These are phyloP conservation scores for Cheilosia urbana DNA, from an alignment of 2,888 invertebrate genomes.

Conservation along the genomic window DNA sequence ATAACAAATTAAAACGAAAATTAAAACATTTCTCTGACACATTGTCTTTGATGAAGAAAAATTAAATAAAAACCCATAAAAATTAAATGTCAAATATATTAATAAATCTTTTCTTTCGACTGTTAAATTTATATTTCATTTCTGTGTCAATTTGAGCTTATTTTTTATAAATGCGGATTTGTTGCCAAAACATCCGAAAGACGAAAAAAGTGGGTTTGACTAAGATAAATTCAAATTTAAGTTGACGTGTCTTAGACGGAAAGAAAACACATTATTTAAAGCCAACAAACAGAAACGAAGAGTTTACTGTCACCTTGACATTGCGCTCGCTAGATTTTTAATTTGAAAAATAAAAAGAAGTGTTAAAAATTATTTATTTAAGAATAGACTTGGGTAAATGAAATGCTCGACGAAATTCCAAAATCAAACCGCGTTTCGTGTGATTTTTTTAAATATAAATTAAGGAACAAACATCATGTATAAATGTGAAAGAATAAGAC, in stretches of 20 bases:
- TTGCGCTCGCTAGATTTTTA: not conserved
- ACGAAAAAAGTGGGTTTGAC: not conserved
- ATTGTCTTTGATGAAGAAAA: not conserved
- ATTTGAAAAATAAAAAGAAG: not conserved
- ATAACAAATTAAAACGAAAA: too few relatives aligned
- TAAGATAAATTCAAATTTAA: constrained; percentile 20
- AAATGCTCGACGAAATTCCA: not conserved
- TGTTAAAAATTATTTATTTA: not conserved
- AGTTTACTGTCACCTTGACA: not conserved
- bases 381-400: not conserved
- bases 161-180: not conserved
- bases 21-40: not conserved
- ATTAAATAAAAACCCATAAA: not conserved
- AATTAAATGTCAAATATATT: too few relatives aligned
- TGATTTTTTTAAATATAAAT: not conserved
- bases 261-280: not conserved
- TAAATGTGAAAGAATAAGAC: not conserved
- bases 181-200: constrained; percentile 11
- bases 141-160: not conserved
- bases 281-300: not conserved
- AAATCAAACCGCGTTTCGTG: not conserved
- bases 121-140: too few relatives aligned
- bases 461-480: not conserved
- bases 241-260: not conserved
- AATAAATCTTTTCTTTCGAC: too few relatives aligned